A percentile compares a stretch with the other conserved stretches of the same genome.
These are phyloP conservation scores for Pempheris klunzingeri DNA, from an alignment of 2,797 vertebrate species.

Conservation along the genomic window DNA sequence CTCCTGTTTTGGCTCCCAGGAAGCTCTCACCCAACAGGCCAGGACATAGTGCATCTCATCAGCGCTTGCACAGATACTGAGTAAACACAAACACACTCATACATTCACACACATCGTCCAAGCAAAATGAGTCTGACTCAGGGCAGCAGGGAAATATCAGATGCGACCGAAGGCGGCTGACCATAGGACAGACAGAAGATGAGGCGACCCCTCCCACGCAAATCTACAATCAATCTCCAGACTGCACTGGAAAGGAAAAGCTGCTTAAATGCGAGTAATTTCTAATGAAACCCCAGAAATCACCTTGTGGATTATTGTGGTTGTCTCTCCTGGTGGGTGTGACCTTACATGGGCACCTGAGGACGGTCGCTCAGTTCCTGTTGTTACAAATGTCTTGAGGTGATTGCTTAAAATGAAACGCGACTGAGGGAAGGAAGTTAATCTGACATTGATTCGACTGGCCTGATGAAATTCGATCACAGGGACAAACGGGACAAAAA, in stretches of 20 bases:
- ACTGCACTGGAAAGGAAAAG: conserved; percentile 20
- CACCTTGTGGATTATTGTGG: conserved; percentile 12
- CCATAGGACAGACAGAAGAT: conserved; percentile 10
- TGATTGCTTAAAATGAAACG: conserved; percentile 52
- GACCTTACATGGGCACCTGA: conserved; percentile 36
- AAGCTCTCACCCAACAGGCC: conserved; percentile 51
- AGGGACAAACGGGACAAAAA: conserved; percentile 40
- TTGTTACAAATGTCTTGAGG: conserved; percentile 44
- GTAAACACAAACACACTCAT: conserved; percentile 39
- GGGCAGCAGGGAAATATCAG: conserved; percentile 22
- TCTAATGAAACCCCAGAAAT: conserved; percentile 12
- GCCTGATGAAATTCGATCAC: conserved; percentile 52
- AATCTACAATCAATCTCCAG: conserved; percentile 24
- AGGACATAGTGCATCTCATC: conserved; percentile 61
- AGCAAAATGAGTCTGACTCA: conserved; percentile 21
- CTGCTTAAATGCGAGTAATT: conserved; percentile 35
- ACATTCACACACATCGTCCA: conserved; percentile 26
- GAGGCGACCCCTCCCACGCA: conserved; percentile 29
- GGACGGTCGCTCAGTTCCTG: conserved; percentile 20
- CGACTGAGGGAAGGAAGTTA: conserved; percentile 24
- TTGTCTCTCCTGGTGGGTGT: conserved; percentile 16
- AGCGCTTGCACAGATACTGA: conserved; percentile 44
- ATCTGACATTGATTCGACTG: conserved; percentile 36
- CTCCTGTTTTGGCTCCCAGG: conserved; percentile 55
- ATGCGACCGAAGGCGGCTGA: conserved; percentile 29